These are phyloP conservation scores for Pogonognathellus flavescens DNA, from an alignment of 1,140 invertebrate species.

Conservation along the genomic window DNA sequence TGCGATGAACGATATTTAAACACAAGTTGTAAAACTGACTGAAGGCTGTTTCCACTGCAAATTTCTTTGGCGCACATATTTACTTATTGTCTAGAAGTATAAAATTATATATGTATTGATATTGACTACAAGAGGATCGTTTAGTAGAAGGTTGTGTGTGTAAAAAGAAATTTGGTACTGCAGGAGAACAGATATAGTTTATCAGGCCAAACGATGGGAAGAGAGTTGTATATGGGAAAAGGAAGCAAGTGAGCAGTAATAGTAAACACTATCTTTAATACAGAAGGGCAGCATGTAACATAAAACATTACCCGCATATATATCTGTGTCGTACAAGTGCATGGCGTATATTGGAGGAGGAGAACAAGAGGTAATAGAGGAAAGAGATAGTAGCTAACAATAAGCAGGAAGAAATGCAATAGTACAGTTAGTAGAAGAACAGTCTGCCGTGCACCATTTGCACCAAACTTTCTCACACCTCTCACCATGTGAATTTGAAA, in stretches of 20 bases:
- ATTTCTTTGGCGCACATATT: too few species aligned
- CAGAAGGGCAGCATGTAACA: constrained; percentile 13
- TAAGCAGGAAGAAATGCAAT: constrained; percentile 30
- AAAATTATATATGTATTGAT: too few species aligned
- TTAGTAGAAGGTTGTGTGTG: too few species aligned
- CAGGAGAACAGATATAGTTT: too few species aligned
- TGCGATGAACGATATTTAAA: too few species aligned
- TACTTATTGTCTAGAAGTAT: too few species aligned
- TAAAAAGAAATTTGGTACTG: too few species aligned
- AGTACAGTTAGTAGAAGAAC: constrained; percentile 1
- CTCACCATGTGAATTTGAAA: constrained; percentile 40
- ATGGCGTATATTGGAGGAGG: background rate
- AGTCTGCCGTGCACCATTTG: constrained; percentile 45
- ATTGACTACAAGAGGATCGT: too few species aligned
- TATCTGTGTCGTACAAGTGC: background rate
- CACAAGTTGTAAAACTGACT: too few species aligned
- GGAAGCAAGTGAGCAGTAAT: background rate
- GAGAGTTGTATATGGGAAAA: background rate
- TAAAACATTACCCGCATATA: background rate
- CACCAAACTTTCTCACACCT: constrained; percentile 40
- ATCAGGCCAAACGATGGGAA: too few species aligned
- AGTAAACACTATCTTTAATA: background rate
- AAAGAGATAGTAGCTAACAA: constrained; percentile 40
- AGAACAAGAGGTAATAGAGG: background rate
- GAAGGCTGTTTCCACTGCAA: too few species aligned